Evolutionary conservation across 2,888 invertebrate species (phyloP).

Genomic region (Dermolepida albohirtum): DNA sequence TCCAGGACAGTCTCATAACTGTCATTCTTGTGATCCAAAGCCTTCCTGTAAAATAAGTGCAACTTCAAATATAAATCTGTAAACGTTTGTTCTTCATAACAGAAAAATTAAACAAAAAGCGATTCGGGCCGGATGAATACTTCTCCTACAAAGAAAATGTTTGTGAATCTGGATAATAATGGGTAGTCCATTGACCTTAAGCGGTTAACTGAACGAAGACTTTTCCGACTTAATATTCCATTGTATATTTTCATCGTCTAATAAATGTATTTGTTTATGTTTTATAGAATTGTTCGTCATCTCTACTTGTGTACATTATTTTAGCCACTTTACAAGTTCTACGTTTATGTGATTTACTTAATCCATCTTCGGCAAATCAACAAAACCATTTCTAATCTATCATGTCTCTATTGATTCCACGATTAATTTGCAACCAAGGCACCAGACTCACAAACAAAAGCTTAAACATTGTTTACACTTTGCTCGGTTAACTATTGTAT

Average conservation of each 20-base stretch:
- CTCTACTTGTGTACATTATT: slow-evolving; percentile 24
- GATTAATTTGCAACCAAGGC: slow-evolving; percentile 28
- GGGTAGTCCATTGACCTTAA: slow-evolving; percentile 18
- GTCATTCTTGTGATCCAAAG: slow-evolving; percentile 82
- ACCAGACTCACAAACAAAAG: slow-evolving; percentile 52
- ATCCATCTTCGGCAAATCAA: slow-evolving; percentile 36
- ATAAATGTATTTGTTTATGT: slow-evolving; percentile 18
- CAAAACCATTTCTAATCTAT: slow-evolving; percentile 23
- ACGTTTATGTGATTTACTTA: slow-evolving; percentile 2
- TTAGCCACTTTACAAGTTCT: slow-evolving; percentile 10
- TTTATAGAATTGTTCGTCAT: slow-evolving; percentile 12
- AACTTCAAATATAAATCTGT: slow-evolving; percentile 39
- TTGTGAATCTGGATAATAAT: slow-evolving; percentile 49
- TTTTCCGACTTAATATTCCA: slow-evolving; percentile 22
- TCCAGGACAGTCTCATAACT: slow-evolving; percentile 84
- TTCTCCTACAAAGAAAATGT: slow-evolving; percentile 46
- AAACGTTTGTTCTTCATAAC: slow-evolving; percentile 45
- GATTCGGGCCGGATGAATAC: slow-evolving; percentile 38
- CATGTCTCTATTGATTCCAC: slow-evolving; percentile 19
- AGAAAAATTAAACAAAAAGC: slow-evolving; percentile 38
- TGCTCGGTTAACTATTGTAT: slow-evolving; percentile 49
- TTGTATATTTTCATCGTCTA: slow-evolving; percentile 26
- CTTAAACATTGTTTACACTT: slow-evolving; percentile 45
- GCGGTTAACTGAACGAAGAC: slow-evolving; percentile 14
- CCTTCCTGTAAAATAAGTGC: slow-evolving; percentile 72